Evolutionary conservation across 2,888 invertebrate genomes (phyloP).

Genomic region (Tanytarsus gracilentus): DNA sequence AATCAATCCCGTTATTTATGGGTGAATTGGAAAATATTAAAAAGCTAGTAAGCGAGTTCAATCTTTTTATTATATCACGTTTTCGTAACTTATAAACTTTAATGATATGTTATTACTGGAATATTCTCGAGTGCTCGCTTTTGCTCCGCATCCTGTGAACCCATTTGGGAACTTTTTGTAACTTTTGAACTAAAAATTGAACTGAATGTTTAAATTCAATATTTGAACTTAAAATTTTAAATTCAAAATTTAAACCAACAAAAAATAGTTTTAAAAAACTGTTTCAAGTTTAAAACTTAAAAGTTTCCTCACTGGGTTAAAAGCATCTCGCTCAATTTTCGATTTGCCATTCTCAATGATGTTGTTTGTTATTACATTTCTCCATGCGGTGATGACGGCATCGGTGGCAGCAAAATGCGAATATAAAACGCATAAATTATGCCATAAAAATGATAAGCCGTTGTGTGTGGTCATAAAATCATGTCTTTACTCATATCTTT

Average conservation of each 20-base stretch:
- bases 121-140: constrained; percentile 1
- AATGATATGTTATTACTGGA: constrained; percentile 26
- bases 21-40: constrained; percentile 22
- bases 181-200: no score
- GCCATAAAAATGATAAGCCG: constrained; percentile 25
- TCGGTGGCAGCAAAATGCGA: not conserved
- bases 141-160: not conserved
- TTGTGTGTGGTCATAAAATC: constrained; percentile 18
- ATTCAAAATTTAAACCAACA: no score
- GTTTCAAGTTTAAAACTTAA: no score
- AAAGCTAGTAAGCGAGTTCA: not conserved
- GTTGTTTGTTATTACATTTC: no score
- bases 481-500: constrained; percentile 3
- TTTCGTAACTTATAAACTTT: constrained; percentile 26
- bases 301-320: no score
- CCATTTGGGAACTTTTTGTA: no score
- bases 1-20: constrained; percentile 24
- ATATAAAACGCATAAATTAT: constrained; percentile 26
- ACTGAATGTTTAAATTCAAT: no score
- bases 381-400: not conserved
- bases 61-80: constrained; percentile 27
- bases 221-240: no score
- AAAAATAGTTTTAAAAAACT: no score
- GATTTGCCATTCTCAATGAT: no score
- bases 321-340: no score